Conservation (phyloP, 2,888 invertebrate species). For the Periphyllus acericola region DNA sequence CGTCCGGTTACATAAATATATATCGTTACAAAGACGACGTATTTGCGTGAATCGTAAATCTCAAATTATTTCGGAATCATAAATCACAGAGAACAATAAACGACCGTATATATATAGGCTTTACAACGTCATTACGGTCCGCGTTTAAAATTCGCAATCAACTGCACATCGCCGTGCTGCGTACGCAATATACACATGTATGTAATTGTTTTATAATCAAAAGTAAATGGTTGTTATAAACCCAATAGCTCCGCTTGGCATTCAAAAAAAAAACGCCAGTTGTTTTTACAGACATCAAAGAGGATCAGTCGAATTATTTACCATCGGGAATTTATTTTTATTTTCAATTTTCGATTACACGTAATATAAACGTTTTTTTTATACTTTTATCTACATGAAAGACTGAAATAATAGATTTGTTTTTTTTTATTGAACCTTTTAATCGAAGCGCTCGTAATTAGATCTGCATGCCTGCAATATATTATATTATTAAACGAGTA, state of each 20-base stretch:
- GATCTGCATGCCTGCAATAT: background rate
- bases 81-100: too few relatives aligned
- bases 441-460: slow-evolving; percentile 2
- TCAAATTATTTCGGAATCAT: too few relatives aligned
- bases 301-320: background rate
- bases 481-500: too few relatives aligned
- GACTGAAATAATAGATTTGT: background rate
- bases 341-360: background rate
- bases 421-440: background rate
- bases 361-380: background rate
- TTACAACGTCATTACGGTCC: too few relatives aligned
- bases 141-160: too few relatives aligned
- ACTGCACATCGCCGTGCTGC: too few relatives aligned
- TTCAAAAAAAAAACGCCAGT: background rate
- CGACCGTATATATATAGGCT: too few relatives aligned
- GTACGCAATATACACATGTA: background rate
- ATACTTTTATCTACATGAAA: background rate
- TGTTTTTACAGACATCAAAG: background rate
- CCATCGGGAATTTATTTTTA: background rate
- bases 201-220: background rate
- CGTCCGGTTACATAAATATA: too few relatives aligned
- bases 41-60: too few relatives aligned
- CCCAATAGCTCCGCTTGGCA: background rate
- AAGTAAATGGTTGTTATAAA: background rate
- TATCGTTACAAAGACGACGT: too few relatives aligned